Evolutionary conservation across 2,888 invertebrate species (phyloP), one percentile per base, ranked within the genome.

Genomic region (Incurvaria masculella): DNA sequence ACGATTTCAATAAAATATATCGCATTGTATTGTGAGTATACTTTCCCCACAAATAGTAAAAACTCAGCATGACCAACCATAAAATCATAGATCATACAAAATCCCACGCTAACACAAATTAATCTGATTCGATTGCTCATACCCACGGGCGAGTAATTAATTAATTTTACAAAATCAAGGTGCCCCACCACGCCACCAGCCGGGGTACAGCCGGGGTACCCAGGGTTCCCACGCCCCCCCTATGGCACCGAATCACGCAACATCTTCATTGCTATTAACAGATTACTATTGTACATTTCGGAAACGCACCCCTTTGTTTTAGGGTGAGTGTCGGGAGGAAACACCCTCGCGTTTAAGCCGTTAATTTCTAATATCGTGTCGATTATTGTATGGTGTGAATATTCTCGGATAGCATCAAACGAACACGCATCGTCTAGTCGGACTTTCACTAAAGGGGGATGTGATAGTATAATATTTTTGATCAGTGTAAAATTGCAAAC

Each of bases 181-280:
- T 69, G 66, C 14, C 14, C 11, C 14, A 6, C 14, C 33, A n/a
- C 33, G 11, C 33, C 23, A 10, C 23, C 23, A 23, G 10, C 23
- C 23, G 10, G 10, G 5, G 10, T 23, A 23, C 5, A 23, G 5
- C 33, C 33, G 11, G 3, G 58, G 65, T 75, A 75, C 74, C 73
- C 72, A 72, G 71, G 70, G 62, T 61, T 62, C n/a, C 10, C 23
- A 23, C 14, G 33, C 33, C 33, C 3, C 11, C 33, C 3, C 71
- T 72, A 75, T 76, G 73, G 69, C 73, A 68, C 62, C 56, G 69
- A 75, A 78, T 78, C 78, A 78, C 75, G 78, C 78, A 76, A 78
- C 75, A 76, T 78, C 78, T 78, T 76, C 67, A 76, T 72, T 65
- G 65, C 59, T 64, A 45, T 68, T 68, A 69, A 70, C 69, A 64